Evolutionary conservation across 2,113 vertebrate species (phyloP).

Genomic region (Campylorhamphus procurvoides): DNA sequence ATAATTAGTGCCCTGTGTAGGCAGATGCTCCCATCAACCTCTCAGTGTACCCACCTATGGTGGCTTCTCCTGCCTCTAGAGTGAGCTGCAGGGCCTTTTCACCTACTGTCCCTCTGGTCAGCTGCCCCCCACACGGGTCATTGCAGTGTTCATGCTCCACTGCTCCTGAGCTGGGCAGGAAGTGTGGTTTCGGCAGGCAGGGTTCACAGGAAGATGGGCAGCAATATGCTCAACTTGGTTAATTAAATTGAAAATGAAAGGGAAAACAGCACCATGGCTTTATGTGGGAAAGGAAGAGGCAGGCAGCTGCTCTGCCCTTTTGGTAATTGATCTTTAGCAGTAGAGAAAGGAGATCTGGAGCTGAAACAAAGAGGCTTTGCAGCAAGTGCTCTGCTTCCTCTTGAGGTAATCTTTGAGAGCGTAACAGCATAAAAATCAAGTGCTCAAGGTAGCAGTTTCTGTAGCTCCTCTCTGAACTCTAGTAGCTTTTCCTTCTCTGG

Average conservation of each 20-base stretch:
- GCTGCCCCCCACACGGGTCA: neutral
- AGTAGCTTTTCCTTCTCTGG: neutral
- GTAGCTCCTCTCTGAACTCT: neutral
- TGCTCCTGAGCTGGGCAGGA: neutral
- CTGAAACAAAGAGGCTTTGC: neutral
- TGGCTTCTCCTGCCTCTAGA: neutral
- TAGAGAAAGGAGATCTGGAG: neutral
- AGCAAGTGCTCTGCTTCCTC: neutral
- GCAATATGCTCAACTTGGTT: neutral
- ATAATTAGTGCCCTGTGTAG: neutral
- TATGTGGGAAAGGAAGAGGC: neutral
- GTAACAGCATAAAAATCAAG: neutral
- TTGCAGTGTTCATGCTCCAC: neutral
- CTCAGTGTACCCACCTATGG: neutral
- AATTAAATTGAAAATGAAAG: conserved; percentile 27
- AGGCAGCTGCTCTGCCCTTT: conserved; percentile 6
- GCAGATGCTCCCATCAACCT: neutral
- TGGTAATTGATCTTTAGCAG: neutral
- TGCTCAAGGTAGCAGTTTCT: neutral
- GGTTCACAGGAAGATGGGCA: neutral
- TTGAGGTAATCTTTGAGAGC: rapidly evolving
- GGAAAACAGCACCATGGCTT: neutral
- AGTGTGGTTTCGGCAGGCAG: neutral
- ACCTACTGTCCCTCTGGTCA: rapidly evolving
- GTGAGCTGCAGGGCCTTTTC: neutral